Percentiles rank a stretch among this genome's conserved stretches.
Evolutionary conservation across 2,113 vertebrate genomes (phyloP).

Genomic region (Saccopteryx leptura): DNA sequence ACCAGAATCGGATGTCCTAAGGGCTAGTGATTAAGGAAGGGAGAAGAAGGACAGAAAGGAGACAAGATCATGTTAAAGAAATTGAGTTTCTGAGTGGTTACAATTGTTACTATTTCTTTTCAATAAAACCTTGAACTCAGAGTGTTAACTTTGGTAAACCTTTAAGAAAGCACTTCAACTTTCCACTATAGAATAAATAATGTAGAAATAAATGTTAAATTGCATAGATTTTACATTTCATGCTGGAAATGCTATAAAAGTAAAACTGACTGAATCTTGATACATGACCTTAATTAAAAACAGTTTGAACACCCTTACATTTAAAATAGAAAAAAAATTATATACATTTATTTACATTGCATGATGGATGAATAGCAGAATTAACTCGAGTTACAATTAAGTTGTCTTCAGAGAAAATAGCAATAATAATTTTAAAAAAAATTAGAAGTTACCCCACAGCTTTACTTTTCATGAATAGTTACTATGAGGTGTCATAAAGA

Average conservation of each 20-base stretch:
- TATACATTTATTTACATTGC: conserved; percentile 27
- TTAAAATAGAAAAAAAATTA: conserved; percentile 18
- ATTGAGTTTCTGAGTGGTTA: background rate
- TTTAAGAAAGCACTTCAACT: background rate
- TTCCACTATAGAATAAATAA: background rate
- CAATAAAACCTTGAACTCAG: background rate
- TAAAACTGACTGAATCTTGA: background rate
- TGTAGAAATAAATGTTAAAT: background rate
- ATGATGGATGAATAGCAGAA: background rate
- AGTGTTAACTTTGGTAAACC: background rate
- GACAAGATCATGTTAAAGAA: background rate
- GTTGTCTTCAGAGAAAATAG: conserved; percentile 45
- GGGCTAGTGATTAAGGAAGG: background rate
- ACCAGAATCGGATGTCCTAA: background rate
- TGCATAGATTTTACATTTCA: background rate
- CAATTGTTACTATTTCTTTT: background rate
- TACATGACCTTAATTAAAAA: conserved; percentile 4
- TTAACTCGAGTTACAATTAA: conserved; percentile 61
- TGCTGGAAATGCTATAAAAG: background rate
- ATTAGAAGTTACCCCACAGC: background rate
- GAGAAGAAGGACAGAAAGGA: background rate
- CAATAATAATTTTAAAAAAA: background rate
- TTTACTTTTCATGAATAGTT: background rate
- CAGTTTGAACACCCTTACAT: background rate
- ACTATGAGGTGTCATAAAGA: background rate